Conservation (phyloP, 2,113 vertebrate species). For the Maccullochella peelii region DNA sequence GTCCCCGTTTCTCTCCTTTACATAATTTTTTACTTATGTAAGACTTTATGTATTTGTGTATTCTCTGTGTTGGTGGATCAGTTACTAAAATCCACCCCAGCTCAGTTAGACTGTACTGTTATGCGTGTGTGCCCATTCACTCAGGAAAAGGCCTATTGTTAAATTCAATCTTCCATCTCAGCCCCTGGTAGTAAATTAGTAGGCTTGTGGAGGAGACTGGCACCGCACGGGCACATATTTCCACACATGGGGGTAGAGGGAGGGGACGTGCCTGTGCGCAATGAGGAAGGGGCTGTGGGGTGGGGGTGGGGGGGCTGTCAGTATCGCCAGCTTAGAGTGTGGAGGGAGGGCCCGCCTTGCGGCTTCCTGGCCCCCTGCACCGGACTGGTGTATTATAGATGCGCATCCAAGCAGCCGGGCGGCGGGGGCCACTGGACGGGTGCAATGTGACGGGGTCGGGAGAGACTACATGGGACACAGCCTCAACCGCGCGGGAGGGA, state of each 20-base stretch:
- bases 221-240: conserved; percentile 40
- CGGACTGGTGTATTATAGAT: conserved; percentile 70
- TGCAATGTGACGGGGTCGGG: conserved; percentile 73
- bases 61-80: conserved; percentile 57
- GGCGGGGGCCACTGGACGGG: conserved; percentile 68
- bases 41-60: conserved; percentile 26
- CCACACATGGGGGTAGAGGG: conserved; percentile 4
- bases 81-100: conserved; percentile 37
- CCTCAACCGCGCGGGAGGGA: conserved; percentile 55
- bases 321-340: conserved; percentile 45
- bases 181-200: conserved; percentile 58
- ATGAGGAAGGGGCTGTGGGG: conserved; percentile 8
- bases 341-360: conserved; percentile 71
- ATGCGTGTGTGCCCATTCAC: conserved; percentile 34
- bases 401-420: conserved; percentile 64
- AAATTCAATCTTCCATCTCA: conserved; percentile 56
- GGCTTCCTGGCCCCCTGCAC: conserved; percentile 77
- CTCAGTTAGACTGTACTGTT: conserved; percentile 23
- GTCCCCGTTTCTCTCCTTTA: too few species aligned
- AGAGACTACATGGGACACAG: conserved; percentile 43
- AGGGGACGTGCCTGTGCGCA: conserved; percentile 20
- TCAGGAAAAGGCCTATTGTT: conserved; percentile 40
- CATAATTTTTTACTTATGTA: conserved; percentile 24
- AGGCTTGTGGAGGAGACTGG: conserved; percentile 57
- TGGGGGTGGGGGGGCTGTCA: background rate